Evolutionary conservation across 2,797 vertebrate genomes (phyloP).

Genomic region (Bradypodion pumilum): DNA sequence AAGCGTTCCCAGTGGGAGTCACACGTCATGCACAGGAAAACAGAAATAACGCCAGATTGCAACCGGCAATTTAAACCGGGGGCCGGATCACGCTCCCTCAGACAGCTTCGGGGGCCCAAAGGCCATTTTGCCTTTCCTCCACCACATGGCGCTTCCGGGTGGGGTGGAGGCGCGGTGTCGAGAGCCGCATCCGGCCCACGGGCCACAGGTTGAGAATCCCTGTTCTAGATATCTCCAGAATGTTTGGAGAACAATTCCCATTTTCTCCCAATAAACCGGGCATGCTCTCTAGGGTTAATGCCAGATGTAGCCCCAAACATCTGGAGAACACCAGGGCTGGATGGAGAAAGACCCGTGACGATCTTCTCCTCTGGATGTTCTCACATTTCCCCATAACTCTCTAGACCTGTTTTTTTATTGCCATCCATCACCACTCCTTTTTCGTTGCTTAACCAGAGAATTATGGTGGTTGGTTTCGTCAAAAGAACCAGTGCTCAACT

Average conservation of each 20-base stretch:
- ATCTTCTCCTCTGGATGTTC: neutral
- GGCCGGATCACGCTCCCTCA: too few relatives aligned
- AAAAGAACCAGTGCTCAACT: neutral
- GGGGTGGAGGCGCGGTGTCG: too few relatives aligned
- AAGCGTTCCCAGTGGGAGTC: neutral
- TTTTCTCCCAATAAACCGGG: neutral
- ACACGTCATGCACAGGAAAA: neutral
- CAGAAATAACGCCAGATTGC: neutral
- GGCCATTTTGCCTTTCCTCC: too few relatives aligned
- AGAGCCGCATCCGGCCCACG: too few relatives aligned
- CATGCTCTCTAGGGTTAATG: neutral
- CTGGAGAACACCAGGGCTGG: neutral
- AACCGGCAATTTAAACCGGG: too few relatives aligned
- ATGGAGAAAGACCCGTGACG: slow-evolving; percentile 1
- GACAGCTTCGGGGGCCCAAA: too few relatives aligned
- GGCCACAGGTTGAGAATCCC: too few relatives aligned
- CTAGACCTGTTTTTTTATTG: slow-evolving; percentile 23
- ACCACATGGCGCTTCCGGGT: too few relatives aligned
- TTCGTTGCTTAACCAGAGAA: neutral
- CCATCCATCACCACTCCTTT: neutral
- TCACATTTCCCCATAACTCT: slow-evolving; percentile 10
- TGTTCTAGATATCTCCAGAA: neutral
- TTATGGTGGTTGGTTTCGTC: neutral
- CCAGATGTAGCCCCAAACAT: neutral
- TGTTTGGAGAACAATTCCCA: neutral